Evolutionary conservation across 2,113 vertebrate genomes (phyloP).

Genomic region (Nyctibius bracteatus): DNA sequence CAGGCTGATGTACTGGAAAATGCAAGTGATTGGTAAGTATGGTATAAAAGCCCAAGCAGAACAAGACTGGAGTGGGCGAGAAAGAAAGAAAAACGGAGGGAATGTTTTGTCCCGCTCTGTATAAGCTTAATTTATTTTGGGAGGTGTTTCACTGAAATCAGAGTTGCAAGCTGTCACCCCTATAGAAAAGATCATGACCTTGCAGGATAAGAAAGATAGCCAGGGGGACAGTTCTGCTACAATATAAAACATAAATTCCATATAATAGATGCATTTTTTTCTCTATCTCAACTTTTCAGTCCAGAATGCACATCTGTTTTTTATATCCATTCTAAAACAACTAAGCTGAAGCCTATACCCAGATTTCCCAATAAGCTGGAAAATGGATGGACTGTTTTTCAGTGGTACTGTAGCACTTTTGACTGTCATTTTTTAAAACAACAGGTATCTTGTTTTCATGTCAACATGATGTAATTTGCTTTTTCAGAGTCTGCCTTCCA

Average conservation of each 20-base stretch:
- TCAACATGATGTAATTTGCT: background rate
- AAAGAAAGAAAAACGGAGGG: background rate
- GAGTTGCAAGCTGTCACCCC: background rate
- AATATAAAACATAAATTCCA: background rate
- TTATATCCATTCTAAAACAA: background rate
- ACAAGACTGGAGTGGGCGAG: rapidly evolving
- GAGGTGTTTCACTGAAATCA: background rate
- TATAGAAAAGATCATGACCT: background rate
- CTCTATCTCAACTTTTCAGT: background rate
- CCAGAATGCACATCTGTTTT: background rate
- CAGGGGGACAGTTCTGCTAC: background rate
- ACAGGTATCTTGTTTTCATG: background rate
- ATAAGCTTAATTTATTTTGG: background rate
- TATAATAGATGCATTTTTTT: background rate
- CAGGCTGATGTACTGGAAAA: background rate
- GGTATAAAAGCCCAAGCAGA: background rate
- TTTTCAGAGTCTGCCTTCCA: background rate
- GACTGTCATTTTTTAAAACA: background rate
- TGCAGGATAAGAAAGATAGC: background rate
- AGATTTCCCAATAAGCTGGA: background rate
- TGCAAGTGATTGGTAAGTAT: background rate
- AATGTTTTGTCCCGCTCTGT: background rate
- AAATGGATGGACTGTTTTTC: background rate
- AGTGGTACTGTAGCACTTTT: background rate
- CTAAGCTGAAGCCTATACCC: background rate